Base-by-base conservation (phyloP, 2,888 invertebrate genomes). In the Mythimna pallens region DNA sequence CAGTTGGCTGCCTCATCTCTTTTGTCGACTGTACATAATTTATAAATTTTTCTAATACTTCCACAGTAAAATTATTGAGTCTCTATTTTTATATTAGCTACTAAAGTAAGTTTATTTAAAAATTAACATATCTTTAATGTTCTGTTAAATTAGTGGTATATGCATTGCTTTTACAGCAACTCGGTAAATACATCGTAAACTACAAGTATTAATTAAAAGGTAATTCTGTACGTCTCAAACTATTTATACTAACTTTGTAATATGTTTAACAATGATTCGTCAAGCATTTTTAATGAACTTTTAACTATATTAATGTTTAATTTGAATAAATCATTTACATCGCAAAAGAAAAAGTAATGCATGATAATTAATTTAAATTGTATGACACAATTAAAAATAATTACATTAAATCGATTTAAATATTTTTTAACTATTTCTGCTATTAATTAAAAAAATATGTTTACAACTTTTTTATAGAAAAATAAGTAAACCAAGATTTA, bases 101-200 rank as follows among this genome's bases (percentile, higher is more conserved):
- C 22, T 68, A 67, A 66, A 40, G n/a, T 70, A 54, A 73, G 22
- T 30, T 55, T 36, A 50, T 77, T 70, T 1, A 30, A 30, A 52
- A 68, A 71, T 22, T 61, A 71, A 74, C 74, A 74, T 79, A 79
- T 72, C 79, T 79, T 30, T 61, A 59, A 30, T 36, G 17, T 70
- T 70, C 10, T 59, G 70, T 59, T 58, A 47, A 47, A 74, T 71
- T 59, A 47, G 36, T 61, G 47, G 17, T 59, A 12, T 47, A 52
- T 12, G 52, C 34, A 34, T 52, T 52, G 50, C 50, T 52, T 52
- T 3, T 50, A 50, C 50, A 50, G 50, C 20, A 52, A 52, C 50
- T n/a, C 50, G 5, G 50, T 20, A 50, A 50, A 50, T 50, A 50
- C 47, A 47, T 55, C 4, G 22, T 59, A 59, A 58, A 12, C 52